Evolutionary conservation across 2,797 vertebrate genomes (phyloP), one percentile per base, ranked within the genome.

Genomic region (Neopelma chrysocephalum): DNA sequence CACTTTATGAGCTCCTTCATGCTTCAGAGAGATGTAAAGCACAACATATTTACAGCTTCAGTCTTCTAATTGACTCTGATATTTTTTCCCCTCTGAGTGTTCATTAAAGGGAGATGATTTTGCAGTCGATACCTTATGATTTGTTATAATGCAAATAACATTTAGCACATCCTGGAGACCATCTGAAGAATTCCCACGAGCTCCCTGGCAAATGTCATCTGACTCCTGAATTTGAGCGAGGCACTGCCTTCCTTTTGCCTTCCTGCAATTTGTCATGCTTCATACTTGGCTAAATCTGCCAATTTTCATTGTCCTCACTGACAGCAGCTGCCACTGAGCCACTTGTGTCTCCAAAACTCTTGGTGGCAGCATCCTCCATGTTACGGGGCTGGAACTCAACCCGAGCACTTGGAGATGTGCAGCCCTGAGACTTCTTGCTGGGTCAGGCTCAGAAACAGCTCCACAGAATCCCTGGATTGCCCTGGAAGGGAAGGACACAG

Each of bases 301-400:
- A 87, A 82, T 97, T 97, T 95, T 87, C 78, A 92, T 97, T 94
- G 95, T 94, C 90, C 94, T 94, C 93, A 43, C 78, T 89, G 82
- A 91, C 94, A 96, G 61, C 83, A 83, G 84, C 94, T 97, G 91
- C 92, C 96, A 96, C 90, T 7, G 1, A 66, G 60, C 72, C 89
- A 31, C 85, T 97, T 79, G 26, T 90, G 77, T 64, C 91, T 97
- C 58, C 72, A 72, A 7, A 90, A 95, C 95, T 97, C 96, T 94
- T 86, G 82, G 93, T 97, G 94, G 94, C 97, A 97, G 97, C 96
- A 97, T 96, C 97, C 90, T 96, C 90, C 91, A 92, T 80, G 93
- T 43, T 93, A 87, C 77, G 21, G 58, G 38, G 77, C 73, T 90
- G 75, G 54, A 87, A 42, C 56, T 57, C 65, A 51, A 47, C 93